Evolutionary conservation across 2,797 vertebrate species (phyloP).

Genomic region (Gallinago solitaria): DNA sequence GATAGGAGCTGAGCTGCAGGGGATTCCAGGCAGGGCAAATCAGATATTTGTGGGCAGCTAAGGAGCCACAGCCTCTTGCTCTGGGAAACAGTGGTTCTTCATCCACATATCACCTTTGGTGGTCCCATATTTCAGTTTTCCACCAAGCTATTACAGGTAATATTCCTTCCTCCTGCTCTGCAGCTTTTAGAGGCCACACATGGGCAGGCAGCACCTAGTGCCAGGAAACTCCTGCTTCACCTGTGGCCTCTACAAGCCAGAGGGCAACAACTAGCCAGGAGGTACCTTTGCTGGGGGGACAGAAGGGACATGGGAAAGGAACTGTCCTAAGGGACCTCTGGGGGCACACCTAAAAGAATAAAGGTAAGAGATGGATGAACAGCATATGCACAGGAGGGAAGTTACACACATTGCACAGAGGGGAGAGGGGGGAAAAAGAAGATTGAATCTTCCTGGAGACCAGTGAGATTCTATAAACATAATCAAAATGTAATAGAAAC

Average conservation of each 20-base stretch:
- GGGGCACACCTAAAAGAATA: neutral
- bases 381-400: slow-evolving; percentile 37
- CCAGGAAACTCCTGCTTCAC: neutral
- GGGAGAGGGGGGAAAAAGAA: slow-evolving; percentile 64
- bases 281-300: neutral
- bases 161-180: neutral
- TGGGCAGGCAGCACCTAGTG: neutral
- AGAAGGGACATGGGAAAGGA: neutral
- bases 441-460: slow-evolving; percentile 82
- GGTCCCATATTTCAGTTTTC: neutral
- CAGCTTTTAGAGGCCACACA: neutral
- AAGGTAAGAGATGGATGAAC: slow-evolving; percentile 49
- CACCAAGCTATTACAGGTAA: neutral
- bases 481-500: slow-evolving; percentile 88
- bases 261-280: neutral
- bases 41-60: neutral
- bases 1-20: neutral
- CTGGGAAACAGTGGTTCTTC: neutral
- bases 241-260: neutral
- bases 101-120: neutral
- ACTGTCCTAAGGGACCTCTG: neutral
- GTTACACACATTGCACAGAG: slow-evolving; percentile 58
- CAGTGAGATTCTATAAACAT: slow-evolving; percentile 86
- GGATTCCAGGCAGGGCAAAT: neutral
- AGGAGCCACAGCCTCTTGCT: neutral